These are phyloP conservation scores for Anas platyrhynchos DNA, from an alignment of 2,113 vertebrate species.

Conservation along the genomic window DNA sequence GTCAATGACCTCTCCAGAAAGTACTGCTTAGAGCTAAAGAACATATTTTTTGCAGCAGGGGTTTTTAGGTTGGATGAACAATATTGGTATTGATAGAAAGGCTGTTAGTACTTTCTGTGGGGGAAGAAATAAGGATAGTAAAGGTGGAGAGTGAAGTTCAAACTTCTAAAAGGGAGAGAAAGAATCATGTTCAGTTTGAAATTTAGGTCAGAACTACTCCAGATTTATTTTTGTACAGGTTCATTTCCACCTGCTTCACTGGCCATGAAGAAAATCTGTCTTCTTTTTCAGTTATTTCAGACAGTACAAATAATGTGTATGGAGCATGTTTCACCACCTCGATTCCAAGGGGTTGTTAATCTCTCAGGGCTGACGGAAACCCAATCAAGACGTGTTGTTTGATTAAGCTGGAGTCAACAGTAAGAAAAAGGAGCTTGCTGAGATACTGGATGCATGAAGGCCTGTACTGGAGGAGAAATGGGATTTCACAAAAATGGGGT, in stretches of 20 bases:
- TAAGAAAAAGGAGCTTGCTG: conserved; percentile 4
- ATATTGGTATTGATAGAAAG: not conserved
- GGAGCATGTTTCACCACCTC: not conserved
- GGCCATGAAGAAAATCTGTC: not conserved
- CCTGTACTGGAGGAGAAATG: not conserved
- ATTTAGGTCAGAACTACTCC: conserved; percentile 29
- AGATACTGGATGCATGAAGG: not conserved
- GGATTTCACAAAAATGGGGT: not conserved
- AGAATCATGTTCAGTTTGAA: not conserved
- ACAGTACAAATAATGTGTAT: not conserved
- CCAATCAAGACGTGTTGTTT: not conserved
- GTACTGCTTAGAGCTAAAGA: not conserved
- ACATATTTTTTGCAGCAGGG: not conserved
- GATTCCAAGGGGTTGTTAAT: not conserved
- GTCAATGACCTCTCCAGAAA: not conserved
- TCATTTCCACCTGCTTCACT: not conserved
- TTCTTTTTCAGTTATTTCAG: not conserved
- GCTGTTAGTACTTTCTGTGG: not conserved
- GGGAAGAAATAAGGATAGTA: not conserved
- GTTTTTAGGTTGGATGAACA: not conserved
- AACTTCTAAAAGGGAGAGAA: not conserved
- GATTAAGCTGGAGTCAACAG: not conserved
- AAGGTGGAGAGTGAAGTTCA: not conserved
- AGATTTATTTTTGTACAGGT: conserved; percentile 11
- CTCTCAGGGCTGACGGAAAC: not conserved